Percentiles rank a stretch among this genome's conserved stretches.
These are phyloP conservation scores for Nylanderia fulva DNA, from an alignment of 1,140 invertebrate genomes.

Conservation along the genomic window DNA sequence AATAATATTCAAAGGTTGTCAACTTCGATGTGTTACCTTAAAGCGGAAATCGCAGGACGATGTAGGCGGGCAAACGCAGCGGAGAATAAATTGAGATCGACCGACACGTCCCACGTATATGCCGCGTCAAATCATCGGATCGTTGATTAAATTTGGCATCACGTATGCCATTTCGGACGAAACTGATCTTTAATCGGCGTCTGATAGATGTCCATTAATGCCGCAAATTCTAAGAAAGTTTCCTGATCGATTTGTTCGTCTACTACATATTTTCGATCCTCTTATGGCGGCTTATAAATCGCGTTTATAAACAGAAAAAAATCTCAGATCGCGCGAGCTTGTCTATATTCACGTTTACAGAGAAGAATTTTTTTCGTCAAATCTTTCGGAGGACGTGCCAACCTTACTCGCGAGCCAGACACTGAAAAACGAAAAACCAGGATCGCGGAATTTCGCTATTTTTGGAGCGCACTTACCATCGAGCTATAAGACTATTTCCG, in stretches of 20 bases:
- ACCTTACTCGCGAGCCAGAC: conserved; percentile 61
- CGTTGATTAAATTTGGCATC: conserved; percentile 50
- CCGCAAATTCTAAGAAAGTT: conserved; percentile 29
- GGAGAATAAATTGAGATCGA: conserved; percentile 63
- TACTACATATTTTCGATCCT: neutral
- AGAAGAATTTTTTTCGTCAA: neutral
- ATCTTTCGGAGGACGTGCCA: conserved; percentile 59
- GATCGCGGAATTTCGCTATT: conserved; percentile 67
- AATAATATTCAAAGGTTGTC: conserved; percentile 49
- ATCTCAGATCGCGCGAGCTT: neutral
- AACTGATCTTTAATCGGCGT: conserved; percentile 8
- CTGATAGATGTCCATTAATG: conserved; percentile 32
- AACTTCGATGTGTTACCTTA: conserved; percentile 46
- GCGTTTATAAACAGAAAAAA: neutral
- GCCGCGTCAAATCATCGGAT: conserved; percentile 19
- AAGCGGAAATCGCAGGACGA: conserved; percentile 30
- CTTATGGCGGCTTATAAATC: neutral
- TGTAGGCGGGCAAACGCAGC: neutral
- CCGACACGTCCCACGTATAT: conserved; percentile 12
- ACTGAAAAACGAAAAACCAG: conserved; percentile 67
- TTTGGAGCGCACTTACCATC: conserved; percentile 65
- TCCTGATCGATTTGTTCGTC: neutral
- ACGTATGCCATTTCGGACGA: conserved; percentile 25
- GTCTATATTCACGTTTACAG: neutral
- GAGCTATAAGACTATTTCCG: conserved; percentile 73